Conservation (phyloP, 2,888 invertebrate genomes). For the Lagria hirta region DNA sequence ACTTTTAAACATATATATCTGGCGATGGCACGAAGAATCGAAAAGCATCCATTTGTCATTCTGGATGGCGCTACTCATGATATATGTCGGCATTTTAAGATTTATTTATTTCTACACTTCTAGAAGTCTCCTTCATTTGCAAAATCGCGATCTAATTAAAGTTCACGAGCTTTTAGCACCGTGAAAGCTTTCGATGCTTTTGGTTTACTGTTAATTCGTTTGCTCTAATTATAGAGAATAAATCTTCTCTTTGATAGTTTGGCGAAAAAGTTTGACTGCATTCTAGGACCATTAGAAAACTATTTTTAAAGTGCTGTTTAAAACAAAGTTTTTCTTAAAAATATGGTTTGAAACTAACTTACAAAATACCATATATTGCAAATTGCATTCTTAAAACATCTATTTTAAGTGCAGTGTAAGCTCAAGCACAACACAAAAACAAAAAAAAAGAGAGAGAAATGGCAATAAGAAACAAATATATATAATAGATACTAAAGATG, state of each 20-base stretch:
- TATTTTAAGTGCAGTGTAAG: no score
- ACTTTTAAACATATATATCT: conserved; percentile 33
- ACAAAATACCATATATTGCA: no score
- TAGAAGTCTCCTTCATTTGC: conserved; percentile 30
- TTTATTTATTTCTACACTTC: conserved; percentile 32
- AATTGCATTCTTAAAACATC: no score
- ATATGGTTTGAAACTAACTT: no score
- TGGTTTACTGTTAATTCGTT: conserved; percentile 30
- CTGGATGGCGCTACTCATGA: conserved; percentile 31
- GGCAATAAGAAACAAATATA: no score
- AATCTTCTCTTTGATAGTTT: conserved; percentile 31
- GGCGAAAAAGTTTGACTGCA: conserved; percentile 19
- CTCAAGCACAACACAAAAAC: no score
- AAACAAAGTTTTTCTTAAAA: no score
- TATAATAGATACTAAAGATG: no score
- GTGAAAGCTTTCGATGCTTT: conserved; percentile 30
- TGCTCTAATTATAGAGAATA: conserved; percentile 30
- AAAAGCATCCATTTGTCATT: conserved; percentile 36
- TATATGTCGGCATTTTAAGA: conserved; percentile 30
- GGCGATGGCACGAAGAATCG: conserved; percentile 33
- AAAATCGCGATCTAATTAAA: conserved; percentile 30
- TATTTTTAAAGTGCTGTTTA: no score
- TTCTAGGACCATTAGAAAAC: conserved; percentile 19
- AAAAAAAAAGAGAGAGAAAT: no score
- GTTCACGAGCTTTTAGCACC: conserved; percentile 29